These are phyloP conservation scores for Falcunculus frontatus DNA, from an alignment of 2,113 vertebrate genomes.

Conservation along the genomic window DNA sequence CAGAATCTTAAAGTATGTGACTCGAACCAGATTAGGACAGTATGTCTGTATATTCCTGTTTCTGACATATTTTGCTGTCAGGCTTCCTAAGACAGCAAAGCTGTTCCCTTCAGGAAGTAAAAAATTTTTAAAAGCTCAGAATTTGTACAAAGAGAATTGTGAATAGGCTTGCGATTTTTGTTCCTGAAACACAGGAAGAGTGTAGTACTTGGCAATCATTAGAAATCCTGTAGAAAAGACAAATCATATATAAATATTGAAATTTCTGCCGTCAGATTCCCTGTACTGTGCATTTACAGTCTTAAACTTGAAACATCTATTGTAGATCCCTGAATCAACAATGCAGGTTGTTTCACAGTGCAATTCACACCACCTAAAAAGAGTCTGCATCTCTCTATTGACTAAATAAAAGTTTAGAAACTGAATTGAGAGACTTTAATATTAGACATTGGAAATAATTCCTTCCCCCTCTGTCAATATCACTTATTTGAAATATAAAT, in stretches of 20 bases:
- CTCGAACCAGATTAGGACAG: neutral
- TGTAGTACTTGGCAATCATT: neutral
- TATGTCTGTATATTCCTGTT: neutral
- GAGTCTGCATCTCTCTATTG: neutral
- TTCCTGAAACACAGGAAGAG: neutral
- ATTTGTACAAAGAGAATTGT: neutral
- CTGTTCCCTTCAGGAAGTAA: neutral
- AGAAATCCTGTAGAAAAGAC: neutral
- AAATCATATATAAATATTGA: neutral
- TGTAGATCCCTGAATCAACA: neutral
- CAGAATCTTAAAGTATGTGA: neutral
- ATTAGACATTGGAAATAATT: neutral
- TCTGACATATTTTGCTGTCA: neutral
- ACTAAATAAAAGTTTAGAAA: neutral
- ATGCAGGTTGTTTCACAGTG: neutral
- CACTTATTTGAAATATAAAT: neutral
- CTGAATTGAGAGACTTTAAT: neutral
- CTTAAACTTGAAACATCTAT: neutral
- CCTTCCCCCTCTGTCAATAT: neutral
- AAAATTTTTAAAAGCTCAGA: neutral
- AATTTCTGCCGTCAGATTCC: neutral
- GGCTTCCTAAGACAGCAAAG: neutral
- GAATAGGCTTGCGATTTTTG: neutral
- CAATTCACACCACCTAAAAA: neutral
- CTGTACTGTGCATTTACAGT: neutral